Percentiles rank a stretch among this genome's conserved stretches.
phyloP scores from a whole-genome alignment of 2,797 vertebrate species.

The Podarcis siculus region DNA sequence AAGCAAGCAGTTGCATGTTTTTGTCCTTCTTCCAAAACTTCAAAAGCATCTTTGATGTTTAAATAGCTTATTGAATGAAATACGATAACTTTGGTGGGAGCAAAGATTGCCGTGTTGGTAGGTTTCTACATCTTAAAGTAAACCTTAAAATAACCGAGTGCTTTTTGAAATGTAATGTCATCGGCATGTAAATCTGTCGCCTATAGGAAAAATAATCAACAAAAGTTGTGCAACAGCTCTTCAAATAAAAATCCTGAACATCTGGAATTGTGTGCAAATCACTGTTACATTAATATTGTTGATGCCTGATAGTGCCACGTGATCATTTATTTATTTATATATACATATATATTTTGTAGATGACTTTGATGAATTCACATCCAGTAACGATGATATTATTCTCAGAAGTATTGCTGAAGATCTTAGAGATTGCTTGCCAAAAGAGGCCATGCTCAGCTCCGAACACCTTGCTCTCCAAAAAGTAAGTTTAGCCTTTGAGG shows the following conservation, averaged over 20 bases:
- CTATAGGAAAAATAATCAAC: constrained; percentile 52
- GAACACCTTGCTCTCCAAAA: constrained; percentile 82
- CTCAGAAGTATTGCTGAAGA: constrained; percentile 87
- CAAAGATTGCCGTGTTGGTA: constrained; percentile 57
- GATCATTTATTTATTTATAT: constrained; percentile 16
- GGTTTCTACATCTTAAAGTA: constrained; percentile 67
- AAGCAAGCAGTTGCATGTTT: constrained; percentile 51
- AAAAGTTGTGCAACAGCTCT: constrained; percentile 52
- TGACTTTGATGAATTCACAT: constrained; percentile 80
- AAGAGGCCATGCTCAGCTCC: constrained; percentile 82
- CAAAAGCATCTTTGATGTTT: constrained; percentile 73
- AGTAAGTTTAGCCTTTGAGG: constrained; percentile 72
- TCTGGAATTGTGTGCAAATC: constrained; percentile 60
- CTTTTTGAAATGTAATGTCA: constrained; percentile 65
- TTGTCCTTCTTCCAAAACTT: constrained; percentile 66
- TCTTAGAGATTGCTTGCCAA: constrained; percentile 81
- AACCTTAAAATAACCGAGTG: constrained; percentile 42
- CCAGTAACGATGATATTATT: constrained; percentile 74
- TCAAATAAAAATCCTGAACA: constrained; percentile 47
- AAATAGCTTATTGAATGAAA: constrained; percentile 66
- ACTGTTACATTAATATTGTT: constrained; percentile 47
- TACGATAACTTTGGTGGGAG: constrained; percentile 54
- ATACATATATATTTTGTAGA: constrained; percentile 51
- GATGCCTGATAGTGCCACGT: constrained; percentile 34
- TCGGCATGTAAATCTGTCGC: constrained; percentile 54